Conservation (phyloP, 2,888 invertebrate genomes). For the Rotaria socialis region DNA sequence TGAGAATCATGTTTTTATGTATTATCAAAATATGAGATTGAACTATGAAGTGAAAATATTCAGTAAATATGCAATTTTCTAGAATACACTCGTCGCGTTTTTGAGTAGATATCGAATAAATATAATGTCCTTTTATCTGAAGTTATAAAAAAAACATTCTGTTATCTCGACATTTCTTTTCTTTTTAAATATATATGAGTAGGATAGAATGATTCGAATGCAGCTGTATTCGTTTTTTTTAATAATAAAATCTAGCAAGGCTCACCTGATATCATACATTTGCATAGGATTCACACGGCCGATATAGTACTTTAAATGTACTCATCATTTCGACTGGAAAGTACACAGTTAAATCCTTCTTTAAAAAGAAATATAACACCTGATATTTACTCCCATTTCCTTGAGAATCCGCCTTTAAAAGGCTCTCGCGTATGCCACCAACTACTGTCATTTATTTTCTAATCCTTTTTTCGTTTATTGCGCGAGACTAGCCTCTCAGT, state of each 20-base stretch:
- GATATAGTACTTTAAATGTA: not conserved
- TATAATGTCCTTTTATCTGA: no score
- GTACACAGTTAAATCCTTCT: not conserved
- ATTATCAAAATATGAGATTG: no score
- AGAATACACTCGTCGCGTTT: no score
- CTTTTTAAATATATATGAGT: no score
- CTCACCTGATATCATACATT: not conserved
- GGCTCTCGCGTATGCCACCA: no score
- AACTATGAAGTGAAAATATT: no score
- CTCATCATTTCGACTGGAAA: not conserved
- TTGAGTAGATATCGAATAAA: no score
- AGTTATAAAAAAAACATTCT: no score
- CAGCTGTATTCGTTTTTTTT: not conserved
- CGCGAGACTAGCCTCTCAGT: not conserved
- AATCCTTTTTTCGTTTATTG: not conserved
- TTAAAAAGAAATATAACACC: not conserved
- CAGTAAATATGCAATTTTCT: no score
- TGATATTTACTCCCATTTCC: slow-evolving; percentile 23
- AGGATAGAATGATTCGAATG: not conserved
- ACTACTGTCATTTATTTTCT: not conserved
- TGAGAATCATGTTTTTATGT: no score
- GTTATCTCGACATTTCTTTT: no score
- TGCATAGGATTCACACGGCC: not conserved
- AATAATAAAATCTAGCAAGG: not conserved
- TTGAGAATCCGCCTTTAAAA: not conserved